Evolutionary conservation across 1,140 invertebrate genomes (phyloP), one percentile per base, ranked within the genome.

Genomic region (Batillaria attramentaria): DNA sequence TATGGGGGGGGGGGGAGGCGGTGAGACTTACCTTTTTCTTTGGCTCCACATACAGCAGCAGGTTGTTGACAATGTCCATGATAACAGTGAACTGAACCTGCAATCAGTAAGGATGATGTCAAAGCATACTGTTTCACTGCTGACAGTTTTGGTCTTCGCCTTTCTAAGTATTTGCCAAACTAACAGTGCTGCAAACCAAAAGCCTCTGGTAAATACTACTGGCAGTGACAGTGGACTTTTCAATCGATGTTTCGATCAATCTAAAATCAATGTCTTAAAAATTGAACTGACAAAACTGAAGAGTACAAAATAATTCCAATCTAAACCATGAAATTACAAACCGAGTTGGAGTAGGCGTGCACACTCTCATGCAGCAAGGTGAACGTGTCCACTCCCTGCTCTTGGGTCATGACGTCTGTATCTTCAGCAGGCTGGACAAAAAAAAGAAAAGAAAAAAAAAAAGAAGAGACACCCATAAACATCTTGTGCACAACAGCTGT

Each of bases 351-450:
- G 91, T 96, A 98, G 1, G 99, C 96, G 89, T 99, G 97, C 2
- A 99, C 92, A 91, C 99, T 98, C 88, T 99, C 96, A 92, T 99
- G 98, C 94, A 99, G 98, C 2, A 99, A 92, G 0, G 97, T 99
- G 87, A 99, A 99, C 3, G 97, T 97, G 92, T 99, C 98, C 6
- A 98, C 97, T 24, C 96, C 95, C 41, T 95, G 94, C 85, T 98
- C 95, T 81, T 85, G 83, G 16, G 89, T 87, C 88, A 92, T 91
- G 79, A 91, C 90, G 81, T 92, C 91, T 0, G 82, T 82, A 62
- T 88, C 87, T 74, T 89, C 90, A 31, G 81, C 82, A 20, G 88
- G 87, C 87, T 90, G 78, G 33, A 85, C 84, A 62, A 66, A 66
- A 4, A 37, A 6, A 66, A n/a, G n/a, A n/a, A 3, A 37, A 66